A percentile compares a stretch with the other conserved stretches of the same genome.
These are phyloP conservation scores for Otus sunia DNA, from an alignment of 2,113 vertebrate species.

Conservation along the genomic window DNA sequence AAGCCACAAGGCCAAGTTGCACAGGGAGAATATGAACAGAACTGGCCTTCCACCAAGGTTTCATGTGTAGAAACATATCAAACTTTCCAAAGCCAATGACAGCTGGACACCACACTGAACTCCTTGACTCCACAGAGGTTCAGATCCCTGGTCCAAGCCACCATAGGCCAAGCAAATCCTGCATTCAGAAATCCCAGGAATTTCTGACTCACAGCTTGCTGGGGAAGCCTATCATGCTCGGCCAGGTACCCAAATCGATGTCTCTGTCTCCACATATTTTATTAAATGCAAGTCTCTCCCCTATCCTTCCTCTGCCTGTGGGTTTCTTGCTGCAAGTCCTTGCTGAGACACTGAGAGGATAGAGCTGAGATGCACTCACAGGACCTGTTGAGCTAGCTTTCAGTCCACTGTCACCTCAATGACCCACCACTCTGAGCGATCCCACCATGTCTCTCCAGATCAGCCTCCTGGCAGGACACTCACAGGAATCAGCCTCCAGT, in stretches of 20 bases:
- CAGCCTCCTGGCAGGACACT: conserved; percentile 8
- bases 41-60: background rate
- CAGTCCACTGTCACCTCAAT: accelerated
- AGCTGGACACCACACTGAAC: background rate
- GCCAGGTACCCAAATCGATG: background rate
- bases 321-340: background rate
- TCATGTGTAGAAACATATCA: background rate
- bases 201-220: background rate
- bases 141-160: background rate
- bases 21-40: background rate
- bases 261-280: background rate
- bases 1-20: background rate
- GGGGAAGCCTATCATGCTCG: background rate
- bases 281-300: background rate
- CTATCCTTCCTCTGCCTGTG: background rate
- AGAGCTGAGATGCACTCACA: background rate
- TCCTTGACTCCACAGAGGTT: background rate
- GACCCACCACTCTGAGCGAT: background rate
- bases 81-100: background rate
- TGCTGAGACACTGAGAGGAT: background rate
- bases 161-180: background rate
- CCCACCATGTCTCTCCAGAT: background rate
- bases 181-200: background rate
- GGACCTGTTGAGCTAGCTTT: background rate
- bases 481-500: background rate